A percentile compares a stretch with the other conserved stretches of the same genome.
Conservation (phyloP, 2,888 invertebrate genomes). For the Ethmia dodecea region DNA sequence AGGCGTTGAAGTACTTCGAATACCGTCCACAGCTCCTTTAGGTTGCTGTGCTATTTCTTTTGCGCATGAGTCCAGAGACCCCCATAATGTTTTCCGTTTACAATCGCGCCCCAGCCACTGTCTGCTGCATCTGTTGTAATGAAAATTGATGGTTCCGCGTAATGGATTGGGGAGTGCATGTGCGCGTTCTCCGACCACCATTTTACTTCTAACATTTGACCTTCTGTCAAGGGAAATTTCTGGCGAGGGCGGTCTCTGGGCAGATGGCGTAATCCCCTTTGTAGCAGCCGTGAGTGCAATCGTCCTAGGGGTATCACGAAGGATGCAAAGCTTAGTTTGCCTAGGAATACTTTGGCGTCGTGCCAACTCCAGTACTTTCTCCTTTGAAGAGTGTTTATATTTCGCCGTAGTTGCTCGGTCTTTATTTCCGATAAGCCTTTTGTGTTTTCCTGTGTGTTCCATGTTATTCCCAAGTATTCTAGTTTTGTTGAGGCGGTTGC, state of each 20-base stretch:
- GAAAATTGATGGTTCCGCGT: conserved; percentile 15
- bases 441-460: background rate
- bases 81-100: conserved; percentile 13
- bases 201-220: conserved; percentile 12
- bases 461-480: background rate
- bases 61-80: conserved; percentile 16
- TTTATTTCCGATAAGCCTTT: background rate
- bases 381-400: conserved; percentile 4
- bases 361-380: conserved; percentile 5
- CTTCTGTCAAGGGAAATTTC: conserved; percentile 3
- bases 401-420: too few relatives aligned
- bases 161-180: conserved; percentile 5
- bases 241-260: conserved; percentile 10
- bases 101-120: conserved; percentile 18
- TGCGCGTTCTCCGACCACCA: conserved; percentile 17
- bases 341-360: background rate
- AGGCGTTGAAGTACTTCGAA: conserved; percentile 9
- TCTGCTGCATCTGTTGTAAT: conserved; percentile 17
- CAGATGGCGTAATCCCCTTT: background rate
- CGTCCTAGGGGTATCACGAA: conserved; percentile 1
- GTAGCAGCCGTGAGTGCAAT: background rate
- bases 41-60: conserved; percentile 19
- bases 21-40: conserved; percentile 22
- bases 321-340: background rate
- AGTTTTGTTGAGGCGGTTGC: background rate